Evolutionary conservation across 2,888 invertebrate genomes (phyloP).

Genomic region (Heliconius ismenius): DNA sequence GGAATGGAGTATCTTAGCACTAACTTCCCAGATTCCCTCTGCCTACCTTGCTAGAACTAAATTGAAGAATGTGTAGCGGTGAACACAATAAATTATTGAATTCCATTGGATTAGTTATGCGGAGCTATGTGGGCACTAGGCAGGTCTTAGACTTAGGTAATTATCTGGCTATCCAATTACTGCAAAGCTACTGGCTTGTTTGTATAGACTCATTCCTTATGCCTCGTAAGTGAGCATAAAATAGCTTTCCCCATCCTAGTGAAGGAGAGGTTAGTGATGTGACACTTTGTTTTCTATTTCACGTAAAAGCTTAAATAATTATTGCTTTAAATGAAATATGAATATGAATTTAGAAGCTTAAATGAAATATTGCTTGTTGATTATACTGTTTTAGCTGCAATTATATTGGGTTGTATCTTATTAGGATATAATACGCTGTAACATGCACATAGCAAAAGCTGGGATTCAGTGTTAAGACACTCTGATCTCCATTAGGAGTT

Average conservation of each 20-base stretch:
- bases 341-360: not conserved
- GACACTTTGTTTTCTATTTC: not conserved
- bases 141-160: conserved; percentile 4
- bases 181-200: conserved; percentile 8
- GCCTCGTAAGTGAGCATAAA: not conserved
- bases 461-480: no score
- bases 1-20: not conserved
- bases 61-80: no score
- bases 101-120: conserved; percentile 4
- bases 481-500: no score
- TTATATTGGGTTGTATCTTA: no score
- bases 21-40: not conserved
- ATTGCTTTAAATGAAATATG: not conserved
- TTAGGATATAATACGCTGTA: no score
- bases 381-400: no score
- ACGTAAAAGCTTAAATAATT: not conserved
- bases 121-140: not conserved
- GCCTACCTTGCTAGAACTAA: not conserved
- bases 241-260: not conserved
- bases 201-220: conserved; percentile 2
- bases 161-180: conserved; percentile 25
- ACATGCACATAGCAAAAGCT: no score
- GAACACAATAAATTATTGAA: conserved; percentile 16
- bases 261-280: not conserved
- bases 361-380: not conserved